Conservation (phyloP, 1,140 invertebrate species). For the Maconellicoccus hirsutus region DNA sequence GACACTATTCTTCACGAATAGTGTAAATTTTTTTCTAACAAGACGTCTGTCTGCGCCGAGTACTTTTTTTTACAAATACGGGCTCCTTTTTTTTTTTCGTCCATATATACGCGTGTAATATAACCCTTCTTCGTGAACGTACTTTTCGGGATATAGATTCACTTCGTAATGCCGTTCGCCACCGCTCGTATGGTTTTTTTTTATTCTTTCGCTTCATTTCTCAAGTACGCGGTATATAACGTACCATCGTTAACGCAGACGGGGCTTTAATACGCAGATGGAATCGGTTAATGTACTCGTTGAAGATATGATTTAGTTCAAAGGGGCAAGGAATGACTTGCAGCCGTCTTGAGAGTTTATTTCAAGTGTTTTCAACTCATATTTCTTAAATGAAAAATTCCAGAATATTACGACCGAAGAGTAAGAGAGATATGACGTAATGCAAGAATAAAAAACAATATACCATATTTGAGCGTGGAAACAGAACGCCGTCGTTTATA, state of each 20-base stretch:
- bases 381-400: background rate
- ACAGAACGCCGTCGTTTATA: too few relatives aligned
- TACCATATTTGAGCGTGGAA: too few relatives aligned
- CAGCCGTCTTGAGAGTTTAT: slow-evolving; percentile 2
- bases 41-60: slow-evolving; percentile 1
- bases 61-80: background rate
- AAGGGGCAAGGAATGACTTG: slow-evolving; percentile 7
- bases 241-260: background rate
- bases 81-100: background rate
- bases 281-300: slow-evolving; percentile 7
- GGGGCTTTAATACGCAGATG: background rate
- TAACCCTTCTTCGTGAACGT: background rate
- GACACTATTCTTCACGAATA: background rate
- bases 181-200: background rate
- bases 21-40: background rate
- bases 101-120: background rate
- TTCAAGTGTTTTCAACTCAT: slow-evolving; percentile 1
- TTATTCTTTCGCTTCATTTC: background rate
- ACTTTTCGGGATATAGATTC: background rate
- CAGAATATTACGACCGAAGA: background rate
- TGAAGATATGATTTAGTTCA: background rate
- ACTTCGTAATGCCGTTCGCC: background rate
- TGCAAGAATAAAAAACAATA: too few relatives aligned
- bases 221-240: background rate
- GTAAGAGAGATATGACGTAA: too few relatives aligned